phyloP scores from a whole-genome alignment of 2,797 vertebrate species.

The Hapalemur alaotrensis region DNA sequence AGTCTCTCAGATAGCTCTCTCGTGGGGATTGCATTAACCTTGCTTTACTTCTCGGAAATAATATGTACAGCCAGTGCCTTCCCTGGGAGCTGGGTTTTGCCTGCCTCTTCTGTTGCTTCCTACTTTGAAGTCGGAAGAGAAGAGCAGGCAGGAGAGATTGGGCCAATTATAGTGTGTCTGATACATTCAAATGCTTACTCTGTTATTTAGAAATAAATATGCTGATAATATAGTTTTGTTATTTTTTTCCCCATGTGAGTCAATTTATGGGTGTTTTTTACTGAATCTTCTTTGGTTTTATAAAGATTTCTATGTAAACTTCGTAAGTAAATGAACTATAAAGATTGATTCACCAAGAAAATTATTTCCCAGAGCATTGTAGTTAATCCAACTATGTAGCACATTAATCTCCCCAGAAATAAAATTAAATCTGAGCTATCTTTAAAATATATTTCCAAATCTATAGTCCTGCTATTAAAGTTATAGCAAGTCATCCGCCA shows the following conservation, averaged over 20 bases:
- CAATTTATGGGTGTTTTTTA: constrained; percentile 1
- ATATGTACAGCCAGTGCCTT: neutral
- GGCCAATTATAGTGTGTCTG: neutral
- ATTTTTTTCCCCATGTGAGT: neutral
- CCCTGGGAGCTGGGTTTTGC: neutral
- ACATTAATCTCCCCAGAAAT: constrained; percentile 17
- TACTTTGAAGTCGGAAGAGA: neutral
- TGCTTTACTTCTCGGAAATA: neutral
- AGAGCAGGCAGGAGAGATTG: neutral
- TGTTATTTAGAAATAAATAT: neutral
- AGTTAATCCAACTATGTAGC: constrained; percentile 8
- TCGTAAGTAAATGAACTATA: constrained; percentile 20
- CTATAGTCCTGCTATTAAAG: neutral
- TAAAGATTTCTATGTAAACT: constrained; percentile 42
- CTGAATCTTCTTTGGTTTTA: constrained; percentile 16
- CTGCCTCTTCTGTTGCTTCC: neutral
- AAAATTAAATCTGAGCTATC: constrained; percentile 40
- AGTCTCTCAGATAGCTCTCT: constrained; percentile 64
- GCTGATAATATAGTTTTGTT: neutral
- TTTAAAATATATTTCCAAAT: constrained; percentile 41
- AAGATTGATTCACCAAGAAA: constrained; percentile 34
- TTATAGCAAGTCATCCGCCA: neutral
- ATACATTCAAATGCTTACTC: neutral
- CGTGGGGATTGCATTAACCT: constrained; percentile 31
- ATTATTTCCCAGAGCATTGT: constrained; percentile 48